These are phyloP conservation scores for Diabrotica balteata DNA, from an alignment of 2,888 invertebrate genomes.

Conservation along the genomic window DNA sequence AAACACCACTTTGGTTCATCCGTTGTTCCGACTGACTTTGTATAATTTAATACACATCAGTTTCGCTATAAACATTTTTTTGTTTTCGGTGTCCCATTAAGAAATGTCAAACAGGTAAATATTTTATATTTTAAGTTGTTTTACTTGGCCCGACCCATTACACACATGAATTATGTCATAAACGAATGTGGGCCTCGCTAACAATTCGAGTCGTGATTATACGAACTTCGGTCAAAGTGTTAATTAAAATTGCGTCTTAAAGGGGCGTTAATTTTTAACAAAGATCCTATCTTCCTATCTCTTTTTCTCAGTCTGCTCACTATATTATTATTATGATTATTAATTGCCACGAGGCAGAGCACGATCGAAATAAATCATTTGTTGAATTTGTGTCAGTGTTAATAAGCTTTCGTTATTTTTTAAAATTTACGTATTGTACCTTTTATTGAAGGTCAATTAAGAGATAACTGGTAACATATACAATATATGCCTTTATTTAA, in stretches of 20 bases:
- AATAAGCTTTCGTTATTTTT: constrained; percentile 4
- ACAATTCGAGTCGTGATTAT: constrained; percentile 10
- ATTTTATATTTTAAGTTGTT: too few relatives aligned
- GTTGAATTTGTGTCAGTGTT: constrained; percentile 8
- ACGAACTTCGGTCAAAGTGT: constrained; percentile 15
- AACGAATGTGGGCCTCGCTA: neutral
- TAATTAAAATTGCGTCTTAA: constrained; percentile 24
- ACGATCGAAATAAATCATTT: constrained; percentile 17
- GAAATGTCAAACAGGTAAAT: too few relatives aligned
- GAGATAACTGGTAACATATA: too few relatives aligned
- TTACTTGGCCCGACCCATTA: too few relatives aligned
- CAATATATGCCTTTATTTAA: too few relatives aligned
- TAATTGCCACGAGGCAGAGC: constrained; percentile 14
- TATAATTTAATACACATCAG: too few relatives aligned
- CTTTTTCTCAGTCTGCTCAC: constrained; percentile 7
- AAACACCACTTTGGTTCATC: too few relatives aligned
- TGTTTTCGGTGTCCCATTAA: too few relatives aligned
- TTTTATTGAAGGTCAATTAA: too few relatives aligned
- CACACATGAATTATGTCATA: too few relatives aligned
- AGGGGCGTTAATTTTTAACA: constrained; percentile 12
- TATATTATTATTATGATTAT: constrained; percentile 17
- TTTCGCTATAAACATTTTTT: too few relatives aligned
- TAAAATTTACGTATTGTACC: neutral
- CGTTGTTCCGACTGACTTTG: too few relatives aligned
- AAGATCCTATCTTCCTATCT: constrained; percentile 15